Evolutionary conservation across 1,140 invertebrate species (phyloP), one percentile per base, ranked within the genome.

Genomic region (Trichonephila inaurata): DNA sequence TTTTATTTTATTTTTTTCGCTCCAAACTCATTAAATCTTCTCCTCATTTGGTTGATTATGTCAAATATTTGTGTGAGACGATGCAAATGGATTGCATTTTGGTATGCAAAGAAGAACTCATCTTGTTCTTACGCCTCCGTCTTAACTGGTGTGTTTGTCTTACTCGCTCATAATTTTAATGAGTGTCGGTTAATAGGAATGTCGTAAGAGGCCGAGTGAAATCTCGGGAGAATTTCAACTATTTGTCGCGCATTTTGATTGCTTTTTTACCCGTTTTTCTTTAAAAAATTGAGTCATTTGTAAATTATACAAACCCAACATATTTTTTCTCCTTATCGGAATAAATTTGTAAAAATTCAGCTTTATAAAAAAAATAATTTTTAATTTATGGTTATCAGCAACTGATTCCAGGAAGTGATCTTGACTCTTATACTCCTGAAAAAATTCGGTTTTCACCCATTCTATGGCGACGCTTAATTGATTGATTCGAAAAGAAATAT

Each of bases 131-230:
- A 21, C 40, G 60, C 40, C 64, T 86, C 33, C 51, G 16, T 64
- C 62, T 69, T 66, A 86, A 61, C 40, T 88, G 60, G 51, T 93
- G 86, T 93, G 86, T 93, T 93, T 88, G 69, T 93, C 85, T 87
- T 77, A 93, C 58, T 58, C 61, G 91, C 61, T 87, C 92, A 93
- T 93, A 88, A 93, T 93, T 93, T 88, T 93, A 87, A 86, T 87
- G 91, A 86, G 83, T 64, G 21, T 72, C 21, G 21, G 6, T 28
- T 72, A 69, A 89, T 51, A 72, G 85, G 51, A 58, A 58, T 83
- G 69, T 72, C 69, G 69, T 14, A 14, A 72, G n/a, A n/a, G 69
- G 81, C 81, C 81, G 44, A 51, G 19, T 28, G 69, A 72, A 24
- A 58, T 83, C 81, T 83, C 51, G 1, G 8, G 81, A n/a, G 81